Evolutionary conservation across 2,797 vertebrate species (phyloP).

Genomic region (Erpetoichthys calabaricus): DNA sequence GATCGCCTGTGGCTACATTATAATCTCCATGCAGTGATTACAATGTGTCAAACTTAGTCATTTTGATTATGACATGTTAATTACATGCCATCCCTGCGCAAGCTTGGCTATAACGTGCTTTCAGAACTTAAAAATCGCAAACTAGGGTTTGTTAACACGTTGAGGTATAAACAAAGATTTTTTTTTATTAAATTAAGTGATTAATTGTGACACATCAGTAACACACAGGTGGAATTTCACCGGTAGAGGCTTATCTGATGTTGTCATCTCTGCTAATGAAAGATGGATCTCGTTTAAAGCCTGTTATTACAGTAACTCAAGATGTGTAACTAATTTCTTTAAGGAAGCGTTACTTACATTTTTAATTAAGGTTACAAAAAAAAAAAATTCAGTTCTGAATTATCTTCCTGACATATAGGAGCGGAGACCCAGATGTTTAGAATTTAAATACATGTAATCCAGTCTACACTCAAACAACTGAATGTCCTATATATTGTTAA

Average conservation of each 20-base stretch:
- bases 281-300: background rate
- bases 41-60: constrained; percentile 96
- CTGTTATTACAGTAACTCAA: background rate
- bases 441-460: too few species aligned
- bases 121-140: constrained; percentile 61
- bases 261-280: background rate
- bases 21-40: constrained; percentile 98
- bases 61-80: constrained; percentile 99
- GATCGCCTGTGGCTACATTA: constrained; percentile 79
- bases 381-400: too few species aligned
- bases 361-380: too few species aligned
- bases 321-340: too few species aligned
- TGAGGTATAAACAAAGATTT: constrained; percentile 21
- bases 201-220: constrained; percentile 27
- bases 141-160: constrained; percentile 35
- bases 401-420: too few species aligned
- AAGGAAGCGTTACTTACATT: too few species aligned
- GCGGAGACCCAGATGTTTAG: too few species aligned
- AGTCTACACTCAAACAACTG: too few species aligned
- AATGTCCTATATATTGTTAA: too few species aligned
- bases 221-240: constrained; percentile 10
- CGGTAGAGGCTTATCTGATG: background rate
- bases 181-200: constrained; percentile 10
- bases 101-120: constrained; percentile 75
- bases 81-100: constrained; percentile 91